Percentiles rank a stretch among this genome's conserved stretches.
These are phyloP conservation scores for Sebastes alutus DNA, from an alignment of 2,797 vertebrate genomes.

Conservation along the genomic window DNA sequence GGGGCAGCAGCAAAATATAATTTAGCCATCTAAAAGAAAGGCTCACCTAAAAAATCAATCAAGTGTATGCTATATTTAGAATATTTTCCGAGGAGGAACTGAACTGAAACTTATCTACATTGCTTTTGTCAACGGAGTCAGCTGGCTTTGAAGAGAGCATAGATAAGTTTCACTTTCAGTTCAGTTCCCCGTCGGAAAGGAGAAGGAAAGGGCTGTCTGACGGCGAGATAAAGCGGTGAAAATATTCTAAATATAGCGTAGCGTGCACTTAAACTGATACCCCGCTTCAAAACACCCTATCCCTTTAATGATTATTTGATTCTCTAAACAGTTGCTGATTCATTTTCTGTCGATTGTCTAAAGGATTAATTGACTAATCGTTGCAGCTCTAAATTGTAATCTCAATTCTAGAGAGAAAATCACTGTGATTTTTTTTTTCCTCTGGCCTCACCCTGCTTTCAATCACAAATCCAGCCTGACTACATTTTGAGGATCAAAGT, in stretches of 20 bases:
- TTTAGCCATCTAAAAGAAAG: too few relatives aligned
- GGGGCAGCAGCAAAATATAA: too few relatives aligned
- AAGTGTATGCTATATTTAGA: not conserved
- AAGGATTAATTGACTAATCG: too few relatives aligned
- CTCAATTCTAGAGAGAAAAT: not conserved
- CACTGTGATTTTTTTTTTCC: not conserved
- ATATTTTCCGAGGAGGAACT: not conserved
- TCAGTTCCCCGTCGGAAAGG: not conserved
- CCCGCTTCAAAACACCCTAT: not conserved
- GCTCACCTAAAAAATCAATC: not conserved
- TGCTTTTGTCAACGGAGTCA: not conserved
- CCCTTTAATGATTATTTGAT: too few relatives aligned
- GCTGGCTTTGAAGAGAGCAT: not conserved
- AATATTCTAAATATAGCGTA: too few relatives aligned
- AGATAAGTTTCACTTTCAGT: not conserved
- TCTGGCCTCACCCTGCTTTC: accelerated
- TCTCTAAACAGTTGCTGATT: too few relatives aligned
- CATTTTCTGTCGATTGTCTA: accelerated
- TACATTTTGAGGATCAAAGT: not conserved
- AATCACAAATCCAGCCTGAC: not conserved
- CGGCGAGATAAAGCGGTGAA: too few relatives aligned
- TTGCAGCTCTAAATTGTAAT: too few relatives aligned
- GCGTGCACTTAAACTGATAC: not conserved
- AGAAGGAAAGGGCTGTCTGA: too few relatives aligned
- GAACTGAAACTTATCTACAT: not conserved